These are phyloP conservation scores for Leuctra nigra DNA, from an alignment of 2,888 invertebrate species.

Conservation along the genomic window DNA sequence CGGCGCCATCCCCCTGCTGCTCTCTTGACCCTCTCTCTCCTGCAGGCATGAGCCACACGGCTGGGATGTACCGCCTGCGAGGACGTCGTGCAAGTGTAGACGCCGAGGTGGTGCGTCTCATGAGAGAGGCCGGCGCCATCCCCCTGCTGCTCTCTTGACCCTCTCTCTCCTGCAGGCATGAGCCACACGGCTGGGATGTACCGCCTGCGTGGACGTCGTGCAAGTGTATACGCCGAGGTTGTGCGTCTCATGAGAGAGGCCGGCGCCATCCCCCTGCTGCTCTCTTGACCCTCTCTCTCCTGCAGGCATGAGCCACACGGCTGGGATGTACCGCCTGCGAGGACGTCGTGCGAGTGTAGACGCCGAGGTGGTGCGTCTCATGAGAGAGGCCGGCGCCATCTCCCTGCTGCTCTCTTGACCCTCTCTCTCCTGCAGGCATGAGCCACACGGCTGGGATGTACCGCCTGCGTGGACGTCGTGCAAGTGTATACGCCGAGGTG, in stretches of 20 bases:
- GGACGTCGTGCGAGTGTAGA: constrained; percentile 43
- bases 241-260: constrained; percentile 45
- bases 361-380: constrained; percentile 43
- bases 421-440: constrained; percentile 36
- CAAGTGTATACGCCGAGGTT: constrained; percentile 45
- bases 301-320: constrained; percentile 38
- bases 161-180: constrained; percentile 36
- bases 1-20: constrained; percentile 54
- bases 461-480: constrained; percentile 36
- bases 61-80: constrained; percentile 34
- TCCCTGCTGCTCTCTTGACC: constrained; percentile 51
- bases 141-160: constrained; percentile 51
- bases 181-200: constrained; percentile 37
- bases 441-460: constrained; percentile 37
- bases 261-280: constrained; percentile 54
- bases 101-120: constrained; percentile 43
- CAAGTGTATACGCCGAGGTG: constrained; percentile 45
- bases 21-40: too few relatives aligned
- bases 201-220: constrained; percentile 36
- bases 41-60: constrained; percentile 38
- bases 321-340: constrained; percentile 34
- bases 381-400: constrained; percentile 53
- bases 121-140: constrained; percentile 53
- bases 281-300: constrained; percentile 46
- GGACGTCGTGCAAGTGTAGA: constrained; percentile 43